A percentile compares a stretch with the other conserved stretches of the same genome.
phyloP scores from a whole-genome alignment of 2,113 vertebrate genomes.

The Lipotes vexillifer region DNA sequence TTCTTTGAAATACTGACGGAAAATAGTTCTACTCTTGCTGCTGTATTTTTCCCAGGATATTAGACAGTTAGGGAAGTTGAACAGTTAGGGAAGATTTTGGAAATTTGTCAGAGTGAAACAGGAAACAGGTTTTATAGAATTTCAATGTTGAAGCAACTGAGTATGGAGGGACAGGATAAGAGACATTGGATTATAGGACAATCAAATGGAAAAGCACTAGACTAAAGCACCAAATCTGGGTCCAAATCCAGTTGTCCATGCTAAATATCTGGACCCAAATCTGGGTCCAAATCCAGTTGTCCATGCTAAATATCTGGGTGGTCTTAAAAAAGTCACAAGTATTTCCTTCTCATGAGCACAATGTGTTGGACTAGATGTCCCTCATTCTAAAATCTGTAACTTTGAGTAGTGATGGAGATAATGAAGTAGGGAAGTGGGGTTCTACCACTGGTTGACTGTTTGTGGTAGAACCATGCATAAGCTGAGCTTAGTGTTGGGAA shows the following conservation, averaged over 20 bases:
- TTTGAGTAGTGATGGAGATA: background rate
- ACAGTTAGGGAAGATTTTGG: conserved; percentile 36
- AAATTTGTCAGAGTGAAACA: conserved; percentile 3
- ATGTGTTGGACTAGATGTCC: background rate
- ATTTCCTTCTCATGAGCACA: background rate
- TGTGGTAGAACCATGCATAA: background rate
- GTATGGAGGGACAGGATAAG: background rate
- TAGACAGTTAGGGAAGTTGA: conserved; percentile 36
- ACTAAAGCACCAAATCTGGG: background rate
- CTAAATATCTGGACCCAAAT: background rate
- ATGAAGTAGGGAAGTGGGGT: background rate
- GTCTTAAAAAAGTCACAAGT: background rate
- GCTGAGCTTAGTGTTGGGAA: background rate
- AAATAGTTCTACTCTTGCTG: conserved; percentile 45
- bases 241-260: background rate
- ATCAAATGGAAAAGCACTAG: conserved; percentile 9
- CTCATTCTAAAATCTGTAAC: background rate
- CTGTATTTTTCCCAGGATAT: conserved; percentile 55
- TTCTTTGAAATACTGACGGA: conserved; percentile 50
- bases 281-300: background rate
- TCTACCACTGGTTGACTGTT: background rate
- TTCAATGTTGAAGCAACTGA: background rate
- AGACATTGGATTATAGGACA: background rate
- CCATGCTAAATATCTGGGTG: background rate
- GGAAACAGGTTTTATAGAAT: conserved; percentile 51